Base-by-base conservation (phyloP, 2,113 vertebrate species). In the Sturnus vulgaris region DNA sequence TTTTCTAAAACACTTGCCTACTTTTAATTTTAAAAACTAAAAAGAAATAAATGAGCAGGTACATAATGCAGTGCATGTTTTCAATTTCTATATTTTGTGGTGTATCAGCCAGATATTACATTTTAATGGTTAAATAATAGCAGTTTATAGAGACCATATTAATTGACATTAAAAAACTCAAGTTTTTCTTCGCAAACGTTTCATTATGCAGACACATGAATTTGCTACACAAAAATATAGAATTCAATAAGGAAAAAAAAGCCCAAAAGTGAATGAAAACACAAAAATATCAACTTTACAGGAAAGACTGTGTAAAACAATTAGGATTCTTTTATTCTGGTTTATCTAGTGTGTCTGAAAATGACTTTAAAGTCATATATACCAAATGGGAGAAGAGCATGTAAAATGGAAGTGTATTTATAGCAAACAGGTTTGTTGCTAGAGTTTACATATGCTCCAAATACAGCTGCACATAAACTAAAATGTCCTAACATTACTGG, bases 21-120 rank as follows among this genome's bases (percentile, higher is more conserved):
- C 76, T 96, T 97, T 94, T 96, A 69, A 97, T 97, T 98, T 97
- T 95, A 93, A 93, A 97, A 97, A 93, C 71, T 84, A 94, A 97
- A 95, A 96, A 95, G 31, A 97, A 96, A 91, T 88, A 95, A 86
- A 93, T 96, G 93, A 98, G 96, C 97, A 98, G 95, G 94, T 97
- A 97, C 97, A 96, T 96, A 97, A 97, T 75, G 94, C 97, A 98
- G 97, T 97, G 93, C 97, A 97, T 98, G 97, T 98, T 98, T 97
- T 97, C 95, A 92, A 84, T 98, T 95, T 97, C 76, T 95, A 44
- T 97, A 97, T 97, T 90, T 97, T 96, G n/a, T 81, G 86, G 90
- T 95, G 82, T 94, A 81, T 95, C 93, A 95, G 76, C 93, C 94
- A 95, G 95, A 96, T 92, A 61, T 31, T 90, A 82, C 83, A 88